A percentile compares a stretch with the other conserved stretches of the same genome.
These are phyloP conservation scores for Hemiscyllium ocellatum DNA, from an alignment of 2,113 vertebrate species.

Conservation along the genomic window DNA sequence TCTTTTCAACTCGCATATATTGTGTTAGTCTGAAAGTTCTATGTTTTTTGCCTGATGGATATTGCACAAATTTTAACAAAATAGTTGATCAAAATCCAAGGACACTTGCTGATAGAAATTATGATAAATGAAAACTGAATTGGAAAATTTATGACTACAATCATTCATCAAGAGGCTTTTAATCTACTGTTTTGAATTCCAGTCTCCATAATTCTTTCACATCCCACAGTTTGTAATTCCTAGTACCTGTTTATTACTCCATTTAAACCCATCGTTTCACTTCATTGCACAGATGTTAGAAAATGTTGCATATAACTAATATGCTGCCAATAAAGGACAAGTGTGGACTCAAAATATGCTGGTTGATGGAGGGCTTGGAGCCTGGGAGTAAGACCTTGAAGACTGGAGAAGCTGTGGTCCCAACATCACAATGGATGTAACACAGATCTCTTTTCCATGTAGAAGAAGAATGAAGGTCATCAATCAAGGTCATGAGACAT, in stretches of 20 bases:
- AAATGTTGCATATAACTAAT: neutral
- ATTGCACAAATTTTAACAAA: conserved; percentile 41
- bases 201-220: neutral
- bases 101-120: neutral
- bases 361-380: neutral
- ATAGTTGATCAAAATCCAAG: conserved; percentile 43
- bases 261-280: no score
- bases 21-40: neutral
- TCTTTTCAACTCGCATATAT: neutral
- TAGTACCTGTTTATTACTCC: neutral
- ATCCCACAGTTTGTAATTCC: neutral
- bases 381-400: neutral
- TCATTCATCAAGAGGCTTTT: neutral
- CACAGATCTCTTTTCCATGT: neutral
- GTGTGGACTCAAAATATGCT: neutral
- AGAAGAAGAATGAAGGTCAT: no score
- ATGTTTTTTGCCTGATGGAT: conserved; percentile 36
- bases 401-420: neutral
- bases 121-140: neutral
- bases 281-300: neutral
- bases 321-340: neutral
- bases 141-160: neutral
- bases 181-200: neutral
- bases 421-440: no score
- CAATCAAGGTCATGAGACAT: no score